phyloP scores from a whole-genome alignment of 1,140 invertebrate genomes.

The Stegodyphus mimosarum region DNA sequence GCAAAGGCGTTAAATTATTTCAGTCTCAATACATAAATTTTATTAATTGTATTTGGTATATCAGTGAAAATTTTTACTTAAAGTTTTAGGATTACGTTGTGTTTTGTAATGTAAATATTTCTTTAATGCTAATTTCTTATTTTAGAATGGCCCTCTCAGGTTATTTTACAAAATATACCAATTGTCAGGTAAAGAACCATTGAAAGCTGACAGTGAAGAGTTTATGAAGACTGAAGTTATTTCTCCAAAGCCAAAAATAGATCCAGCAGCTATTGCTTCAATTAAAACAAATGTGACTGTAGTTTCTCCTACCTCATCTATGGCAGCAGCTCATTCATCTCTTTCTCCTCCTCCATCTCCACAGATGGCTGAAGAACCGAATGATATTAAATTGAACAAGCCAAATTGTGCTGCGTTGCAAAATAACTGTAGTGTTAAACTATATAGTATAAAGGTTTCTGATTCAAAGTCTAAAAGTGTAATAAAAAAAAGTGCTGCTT shows the following conservation, averaged over 20 bases:
- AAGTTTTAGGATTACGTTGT: too few relatives aligned
- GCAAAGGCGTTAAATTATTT: too few relatives aligned
- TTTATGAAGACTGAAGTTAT: background rate
- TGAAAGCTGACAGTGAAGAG: background rate
- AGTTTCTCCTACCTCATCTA: constrained; percentile 7
- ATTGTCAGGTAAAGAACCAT: background rate
- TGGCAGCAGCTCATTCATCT: constrained; percentile 43
- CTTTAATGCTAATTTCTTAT: background rate
- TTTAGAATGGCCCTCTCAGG: constrained; percentile 56
- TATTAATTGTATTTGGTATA: too few relatives aligned
- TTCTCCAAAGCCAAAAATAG: background rate
- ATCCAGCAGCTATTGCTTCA: background rate
- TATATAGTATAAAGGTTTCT: background rate
- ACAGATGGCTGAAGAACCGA: constrained; percentile 36
- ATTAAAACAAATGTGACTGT: background rate
- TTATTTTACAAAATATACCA: constrained; percentile 60
- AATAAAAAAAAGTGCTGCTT: constrained; percentile 2
- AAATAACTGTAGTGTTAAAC: background rate
- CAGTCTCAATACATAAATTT: too few relatives aligned
- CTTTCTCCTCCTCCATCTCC: constrained; percentile 32
- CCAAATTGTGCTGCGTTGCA: constrained; percentile 7
- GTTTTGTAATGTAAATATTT: too few relatives aligned
- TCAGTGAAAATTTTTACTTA: too few relatives aligned
- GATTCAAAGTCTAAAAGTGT: constrained; percentile 11
- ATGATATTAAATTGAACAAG: constrained; percentile 4